These are phyloP conservation scores for Epinotia brunnichana DNA, from an alignment of 2,888 invertebrate species.

Conservation along the genomic window DNA sequence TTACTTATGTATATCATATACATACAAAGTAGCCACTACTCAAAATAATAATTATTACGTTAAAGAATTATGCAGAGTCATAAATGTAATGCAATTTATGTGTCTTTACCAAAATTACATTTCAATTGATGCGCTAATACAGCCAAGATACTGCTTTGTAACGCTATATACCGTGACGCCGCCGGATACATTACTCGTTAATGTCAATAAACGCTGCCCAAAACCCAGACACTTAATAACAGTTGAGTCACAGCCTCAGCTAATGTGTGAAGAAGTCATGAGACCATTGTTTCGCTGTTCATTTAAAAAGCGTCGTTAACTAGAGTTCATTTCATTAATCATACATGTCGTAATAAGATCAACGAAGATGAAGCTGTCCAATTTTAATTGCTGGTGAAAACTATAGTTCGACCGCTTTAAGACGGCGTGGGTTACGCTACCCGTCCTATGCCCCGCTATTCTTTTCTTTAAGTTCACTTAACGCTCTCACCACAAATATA, in stretches of 20 bases:
- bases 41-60: too few relatives aligned
- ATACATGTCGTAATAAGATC: conserved; percentile 15
- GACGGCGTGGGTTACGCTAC: too few relatives aligned
- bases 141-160: neutral
- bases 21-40: too few relatives aligned
- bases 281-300: conserved; percentile 33
- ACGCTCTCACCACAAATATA: too few relatives aligned
- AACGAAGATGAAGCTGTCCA: neutral
- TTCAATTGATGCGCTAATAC: neutral
- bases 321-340: conserved; percentile 33
- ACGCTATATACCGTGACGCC: conserved; percentile 52
- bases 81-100: neutral
- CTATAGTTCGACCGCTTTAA: neutral
- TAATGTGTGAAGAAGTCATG: conserved; percentile 47
- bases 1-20: too few relatives aligned
- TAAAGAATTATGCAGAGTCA: neutral
- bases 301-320: conserved; percentile 37
- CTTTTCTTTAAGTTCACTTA: too few relatives aligned
- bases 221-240: conserved; percentile 70
- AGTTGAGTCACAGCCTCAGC: conserved; percentile 70
- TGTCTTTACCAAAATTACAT: neutral
- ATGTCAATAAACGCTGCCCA: conserved; percentile 78
- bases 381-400: conserved; percentile 4
- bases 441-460: too few relatives aligned
- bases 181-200: conserved; percentile 80